These are phyloP conservation scores for Conus ventricosus DNA, from an alignment of 1,140 invertebrate genomes.

Conservation along the genomic window DNA sequence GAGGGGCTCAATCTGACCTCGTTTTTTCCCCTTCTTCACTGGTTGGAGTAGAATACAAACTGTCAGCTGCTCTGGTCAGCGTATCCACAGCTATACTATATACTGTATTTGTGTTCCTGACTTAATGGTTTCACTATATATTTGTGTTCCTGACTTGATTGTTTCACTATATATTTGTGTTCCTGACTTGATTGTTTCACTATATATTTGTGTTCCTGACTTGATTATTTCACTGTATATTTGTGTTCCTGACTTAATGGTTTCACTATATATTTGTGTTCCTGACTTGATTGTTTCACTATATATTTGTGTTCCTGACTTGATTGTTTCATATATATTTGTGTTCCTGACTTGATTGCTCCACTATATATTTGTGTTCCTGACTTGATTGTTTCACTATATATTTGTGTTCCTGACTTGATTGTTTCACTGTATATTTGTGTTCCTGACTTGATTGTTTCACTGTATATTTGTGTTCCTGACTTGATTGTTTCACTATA, in stretches of 20 bases:
- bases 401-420: no score
- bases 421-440: not conserved
- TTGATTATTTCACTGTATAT: not conserved
- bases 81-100: no score
- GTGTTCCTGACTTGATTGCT: not conserved
- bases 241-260: no score
- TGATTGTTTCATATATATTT: not conserved
- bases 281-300: not conserved
- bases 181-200: not conserved
- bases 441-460: not conserved
- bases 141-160: no score
- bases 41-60: no score
- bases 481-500: not conserved
- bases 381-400: slow-evolving; percentile 2
- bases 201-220: no score
- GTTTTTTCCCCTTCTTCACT: no score
- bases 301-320: no score
- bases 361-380: not conserved
- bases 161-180: slow-evolving; percentile 1
- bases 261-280: slow-evolving; percentile 1
- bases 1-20: no score
- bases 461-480: not conserved
- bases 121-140: not conserved
- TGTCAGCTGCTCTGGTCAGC: no score
- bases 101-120: no score